Evolutionary conservation across 2,797 vertebrate species (phyloP).

Genomic region (Rhyacichthys aspro): DNA sequence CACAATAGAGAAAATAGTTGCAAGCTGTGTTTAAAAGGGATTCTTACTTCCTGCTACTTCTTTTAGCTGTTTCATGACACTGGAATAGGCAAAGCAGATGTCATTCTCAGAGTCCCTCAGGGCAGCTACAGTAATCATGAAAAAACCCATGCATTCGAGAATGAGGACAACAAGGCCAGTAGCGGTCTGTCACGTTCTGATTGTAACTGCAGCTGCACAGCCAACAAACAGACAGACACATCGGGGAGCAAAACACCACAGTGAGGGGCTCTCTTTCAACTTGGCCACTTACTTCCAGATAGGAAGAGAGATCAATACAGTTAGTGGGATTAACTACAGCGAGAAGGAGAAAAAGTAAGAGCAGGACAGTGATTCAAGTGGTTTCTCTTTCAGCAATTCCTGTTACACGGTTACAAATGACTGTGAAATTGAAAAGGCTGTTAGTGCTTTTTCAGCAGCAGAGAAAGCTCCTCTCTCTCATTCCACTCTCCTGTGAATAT

Average conservation of each 20-base stretch:
- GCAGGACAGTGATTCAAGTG: conserved; percentile 5
- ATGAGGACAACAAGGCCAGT: no score
- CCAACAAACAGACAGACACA: conserved; percentile 15
- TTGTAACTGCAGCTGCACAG: neutral
- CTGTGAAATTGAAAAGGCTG: conserved; percentile 9
- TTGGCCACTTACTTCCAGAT: conserved; percentile 50
- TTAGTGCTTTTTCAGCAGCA: conserved; percentile 1
- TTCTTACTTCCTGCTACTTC: no score
- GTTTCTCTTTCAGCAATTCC: conserved; percentile 1
- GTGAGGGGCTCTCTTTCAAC: conserved; percentile 29
- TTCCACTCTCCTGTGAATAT: no score
- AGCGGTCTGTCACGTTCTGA: no score
- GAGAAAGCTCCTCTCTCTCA: neutral
- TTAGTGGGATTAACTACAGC: conserved; percentile 50
- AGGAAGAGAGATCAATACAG: conserved; percentile 49
- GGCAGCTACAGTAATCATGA: no score
- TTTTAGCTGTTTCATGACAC: no score
- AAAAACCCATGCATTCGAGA: no score
- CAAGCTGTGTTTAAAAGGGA: no score
- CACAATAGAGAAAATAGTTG: no score
- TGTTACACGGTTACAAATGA: conserved; percentile 7
- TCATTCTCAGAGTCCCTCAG: no score
- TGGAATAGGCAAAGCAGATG: no score
- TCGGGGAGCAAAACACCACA: conserved; percentile 43
- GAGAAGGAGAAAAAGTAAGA: conserved; percentile 16